A percentile compares a stretch with the other conserved stretches of the same genome.
Evolutionary conservation across 1,140 invertebrate species (phyloP).

Genomic region (Ctenoplectra terminalis): DNA sequence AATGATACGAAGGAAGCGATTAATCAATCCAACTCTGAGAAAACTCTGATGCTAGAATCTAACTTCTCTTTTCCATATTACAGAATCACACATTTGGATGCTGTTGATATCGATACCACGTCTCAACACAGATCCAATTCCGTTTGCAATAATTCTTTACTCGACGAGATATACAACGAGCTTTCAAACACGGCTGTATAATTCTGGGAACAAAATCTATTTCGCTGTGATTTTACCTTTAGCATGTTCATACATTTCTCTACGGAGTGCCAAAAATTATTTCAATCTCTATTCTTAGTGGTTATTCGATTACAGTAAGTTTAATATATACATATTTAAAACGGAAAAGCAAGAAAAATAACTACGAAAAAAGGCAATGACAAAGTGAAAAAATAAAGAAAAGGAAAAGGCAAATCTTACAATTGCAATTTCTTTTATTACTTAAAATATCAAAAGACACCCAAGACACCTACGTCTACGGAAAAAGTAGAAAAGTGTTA

Average conservation of each 20-base stretch:
- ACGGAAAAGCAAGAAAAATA: neutral
- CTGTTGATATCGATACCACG: constrained; percentile 70
- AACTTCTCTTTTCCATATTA: constrained; percentile 35
- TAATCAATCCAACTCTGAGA: neutral
- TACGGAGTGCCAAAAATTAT: constrained; percentile 56
- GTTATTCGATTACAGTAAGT: neutral
- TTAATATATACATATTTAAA: neutral
- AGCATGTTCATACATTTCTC: constrained; percentile 43
- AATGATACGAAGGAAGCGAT: constrained; percentile 54
- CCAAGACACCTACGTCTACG: constrained; percentile 1
- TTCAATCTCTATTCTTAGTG: neutral
- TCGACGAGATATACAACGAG: constrained; percentile 79
- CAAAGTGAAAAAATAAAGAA: neutral
- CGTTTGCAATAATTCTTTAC: constrained; percentile 73
- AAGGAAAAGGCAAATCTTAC: neutral
- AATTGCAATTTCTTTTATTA: constrained; percentile 32
- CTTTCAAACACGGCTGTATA: constrained; percentile 79
- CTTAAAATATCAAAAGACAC: constrained; percentile 42
- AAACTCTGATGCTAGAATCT: neutral
- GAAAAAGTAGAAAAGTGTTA: neutral
- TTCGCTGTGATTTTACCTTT: constrained; percentile 19
- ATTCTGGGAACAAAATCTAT: constrained; percentile 67
- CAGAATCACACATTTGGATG: constrained; percentile 73
- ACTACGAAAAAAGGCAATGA: neutral
- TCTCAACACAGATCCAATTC: constrained; percentile 72